Base-by-base conservation (phyloP, 2,797 vertebrate genomes). In the Vireo griseus region DNA sequence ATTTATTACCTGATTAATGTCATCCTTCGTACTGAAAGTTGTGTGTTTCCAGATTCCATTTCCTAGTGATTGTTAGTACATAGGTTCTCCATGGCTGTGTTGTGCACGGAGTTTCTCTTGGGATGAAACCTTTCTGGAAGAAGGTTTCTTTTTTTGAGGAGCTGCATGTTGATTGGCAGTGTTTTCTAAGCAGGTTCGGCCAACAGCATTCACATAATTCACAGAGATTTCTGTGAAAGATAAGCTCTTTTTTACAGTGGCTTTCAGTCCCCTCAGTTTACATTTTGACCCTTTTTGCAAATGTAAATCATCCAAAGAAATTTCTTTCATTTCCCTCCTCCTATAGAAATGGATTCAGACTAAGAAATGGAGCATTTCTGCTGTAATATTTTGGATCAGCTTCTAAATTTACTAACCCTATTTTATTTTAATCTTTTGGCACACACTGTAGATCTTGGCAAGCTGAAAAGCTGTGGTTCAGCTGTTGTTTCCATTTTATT, bases 1-100 rank as follows among this genome's bases (percentile, higher is more conserved):
- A 96, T 96, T 95, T 96, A 96, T 94, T 90, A 84, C 73, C 63
- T 92, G 88, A 93, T 85, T 96, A 62, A 90, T 94, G 44, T 69
- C 68, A 92, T 96, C 80, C 82, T 96, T 93, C 47, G 42, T 90
- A 81, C 95, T 63, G 62, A 72, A 92, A 89, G 59, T 84, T 17
- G 31, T 96, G 37, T 80, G 51, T 93, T 97, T 94, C 71, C 54
- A 88, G 55, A 54, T 90, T 78, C 54, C 37, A 62, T 91, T 95
- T 94, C 72, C 71, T 90, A 44, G 25, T 75, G 26, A 61, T 88
- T 62, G 16, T 71, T 86, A 86, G 37, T 83, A 52, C 31, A 9
- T 68, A 29, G 37, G 76, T 91, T 92, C 66, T 91, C 35, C 26
- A 67, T 37, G 68, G 42, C 61, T 55, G 22, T 87, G 21, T 12